Conservation (phyloP, 2,888 invertebrate genomes). For the Melieria crassipennis region DNA sequence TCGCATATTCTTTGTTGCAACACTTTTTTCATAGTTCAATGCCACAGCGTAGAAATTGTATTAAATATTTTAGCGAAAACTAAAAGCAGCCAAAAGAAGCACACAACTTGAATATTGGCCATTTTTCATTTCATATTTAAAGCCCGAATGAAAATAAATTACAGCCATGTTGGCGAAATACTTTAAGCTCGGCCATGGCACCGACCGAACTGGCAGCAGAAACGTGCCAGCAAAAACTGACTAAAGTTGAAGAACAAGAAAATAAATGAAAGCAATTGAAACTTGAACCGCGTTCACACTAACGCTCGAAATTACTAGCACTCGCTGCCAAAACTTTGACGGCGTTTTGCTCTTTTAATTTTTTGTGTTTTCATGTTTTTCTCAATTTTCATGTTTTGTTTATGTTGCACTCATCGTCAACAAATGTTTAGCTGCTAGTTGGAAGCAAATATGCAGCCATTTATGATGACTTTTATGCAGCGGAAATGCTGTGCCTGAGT, state of each 20-base stretch:
- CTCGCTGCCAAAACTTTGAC: background rate
- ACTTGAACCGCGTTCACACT: conserved; percentile 2
- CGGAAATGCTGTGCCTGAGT: too few species aligned
- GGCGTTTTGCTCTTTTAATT: background rate
- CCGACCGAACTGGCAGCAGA: background rate
- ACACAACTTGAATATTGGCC: conserved; percentile 15
- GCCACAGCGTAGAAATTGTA: too few species aligned
- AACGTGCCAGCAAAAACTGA: background rate
- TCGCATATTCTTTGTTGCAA: too few species aligned
- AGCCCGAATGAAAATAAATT: conserved; percentile 26
- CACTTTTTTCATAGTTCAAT: too few species aligned
- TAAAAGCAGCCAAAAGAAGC: too few species aligned
- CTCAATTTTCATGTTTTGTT: background rate
- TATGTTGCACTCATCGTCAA: too few species aligned
- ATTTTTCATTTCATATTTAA: conserved; percentile 27
- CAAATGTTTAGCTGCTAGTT: too few species aligned
- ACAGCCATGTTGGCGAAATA: background rate
- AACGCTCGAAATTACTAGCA: background rate
- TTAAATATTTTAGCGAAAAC: too few species aligned
- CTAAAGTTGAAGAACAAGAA: conserved; percentile 11
- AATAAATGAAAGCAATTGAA: conserved; percentile 28
- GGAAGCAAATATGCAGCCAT: too few species aligned
- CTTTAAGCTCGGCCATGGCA: background rate
- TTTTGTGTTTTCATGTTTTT: background rate
- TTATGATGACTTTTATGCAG: too few species aligned